phyloP scores from a whole-genome alignment of 2,113 vertebrate species.

The Oryzias celebensis region DNA sequence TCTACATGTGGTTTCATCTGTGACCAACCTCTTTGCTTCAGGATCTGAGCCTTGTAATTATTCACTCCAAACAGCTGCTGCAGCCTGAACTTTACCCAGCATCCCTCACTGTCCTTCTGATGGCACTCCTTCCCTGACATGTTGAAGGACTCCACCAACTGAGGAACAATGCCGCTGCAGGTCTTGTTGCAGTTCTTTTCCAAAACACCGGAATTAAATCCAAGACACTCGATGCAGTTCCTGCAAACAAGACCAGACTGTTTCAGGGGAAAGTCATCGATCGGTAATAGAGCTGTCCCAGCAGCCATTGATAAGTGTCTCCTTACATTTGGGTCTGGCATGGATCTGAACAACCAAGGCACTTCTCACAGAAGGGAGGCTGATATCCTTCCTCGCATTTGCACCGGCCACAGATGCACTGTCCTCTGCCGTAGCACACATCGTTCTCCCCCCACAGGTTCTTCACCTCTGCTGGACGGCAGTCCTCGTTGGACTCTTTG shows the following conservation, averaged over 20 bases:
- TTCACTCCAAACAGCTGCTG: slow-evolving; percentile 71
- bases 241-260: slow-evolving; percentile 63
- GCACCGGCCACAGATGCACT: slow-evolving; percentile 86
- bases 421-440: slow-evolving; percentile 82
- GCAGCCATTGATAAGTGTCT: not conserved
- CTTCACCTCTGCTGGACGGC: slow-evolving; percentile 17
- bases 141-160: fast-evolving
- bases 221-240: slow-evolving; percentile 84
- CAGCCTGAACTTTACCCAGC: slow-evolving; percentile 85
- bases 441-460: not conserved
- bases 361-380: slow-evolving; percentile 74
- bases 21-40: slow-evolving; percentile 70
- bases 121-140: slow-evolving; percentile 61
- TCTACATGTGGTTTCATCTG: not conserved
- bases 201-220: slow-evolving; percentile 64
- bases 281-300: not conserved
- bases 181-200: slow-evolving; percentile 74
- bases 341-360: slow-evolving; percentile 73
- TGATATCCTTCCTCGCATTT: slow-evolving; percentile 77
- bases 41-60: slow-evolving; percentile 60
- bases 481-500: slow-evolving; percentile 51
- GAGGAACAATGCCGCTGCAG: slow-evolving; percentile 49
- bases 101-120: slow-evolving; percentile 82
- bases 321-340: slow-evolving; percentile 80
- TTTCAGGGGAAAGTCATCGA: not conserved